phyloP scores from a whole-genome alignment of 2,113 vertebrate species.

The Elaphurus davidianus region DNA sequence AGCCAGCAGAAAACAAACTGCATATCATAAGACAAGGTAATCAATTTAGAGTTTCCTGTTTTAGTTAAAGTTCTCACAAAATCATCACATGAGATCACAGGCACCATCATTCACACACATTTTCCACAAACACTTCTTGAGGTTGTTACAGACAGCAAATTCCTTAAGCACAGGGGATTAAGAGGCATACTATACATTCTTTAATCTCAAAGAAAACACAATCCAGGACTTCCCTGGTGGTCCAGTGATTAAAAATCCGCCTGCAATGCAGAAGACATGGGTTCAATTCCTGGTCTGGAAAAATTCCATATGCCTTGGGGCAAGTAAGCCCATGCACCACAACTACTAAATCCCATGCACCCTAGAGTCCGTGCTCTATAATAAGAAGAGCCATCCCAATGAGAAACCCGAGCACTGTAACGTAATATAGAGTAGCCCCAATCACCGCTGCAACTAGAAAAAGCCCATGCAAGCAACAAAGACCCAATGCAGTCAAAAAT shows the following conservation, averaged over 20 bases:
- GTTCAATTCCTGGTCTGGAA: neutral
- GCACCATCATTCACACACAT: neutral
- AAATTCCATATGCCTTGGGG: neutral
- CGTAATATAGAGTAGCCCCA: neutral
- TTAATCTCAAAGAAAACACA: constrained; percentile 32
- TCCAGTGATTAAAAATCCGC: neutral
- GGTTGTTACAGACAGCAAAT: neutral
- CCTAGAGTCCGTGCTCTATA: neutral
- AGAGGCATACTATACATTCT: neutral
- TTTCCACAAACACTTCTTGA: neutral
- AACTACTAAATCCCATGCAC: neutral
- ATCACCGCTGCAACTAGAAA: neutral
- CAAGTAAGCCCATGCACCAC: neutral
- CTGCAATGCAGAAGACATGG: neutral
- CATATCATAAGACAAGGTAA: neutral
- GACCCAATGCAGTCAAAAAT: neutral
- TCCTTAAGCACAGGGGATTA: neutral
- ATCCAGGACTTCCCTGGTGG: neutral
- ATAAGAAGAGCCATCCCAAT: neutral
- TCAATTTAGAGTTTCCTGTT: neutral
- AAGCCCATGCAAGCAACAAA: neutral
- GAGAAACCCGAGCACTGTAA: neutral
- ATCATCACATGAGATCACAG: neutral
- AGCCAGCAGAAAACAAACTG: neutral
- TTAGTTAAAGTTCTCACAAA: neutral